Percentiles rank a stretch among this genome's conserved stretches.
Evolutionary conservation across 2,888 invertebrate species (phyloP).

Genomic region (Cepaea hortensis): DNA sequence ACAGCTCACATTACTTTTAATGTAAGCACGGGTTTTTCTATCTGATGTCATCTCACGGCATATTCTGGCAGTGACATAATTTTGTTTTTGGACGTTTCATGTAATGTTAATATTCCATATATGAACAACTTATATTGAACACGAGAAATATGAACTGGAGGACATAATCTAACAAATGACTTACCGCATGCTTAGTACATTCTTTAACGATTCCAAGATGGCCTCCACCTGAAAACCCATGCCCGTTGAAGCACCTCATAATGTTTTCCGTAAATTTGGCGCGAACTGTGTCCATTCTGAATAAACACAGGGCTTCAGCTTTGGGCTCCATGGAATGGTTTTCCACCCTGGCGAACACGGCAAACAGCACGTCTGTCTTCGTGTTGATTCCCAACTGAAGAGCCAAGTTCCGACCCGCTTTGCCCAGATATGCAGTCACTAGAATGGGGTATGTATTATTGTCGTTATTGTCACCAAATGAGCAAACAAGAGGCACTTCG

Average conservation of each 20-base stretch:
- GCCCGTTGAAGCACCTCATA: slow-evolving; percentile 94
- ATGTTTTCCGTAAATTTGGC: slow-evolving; percentile 97
- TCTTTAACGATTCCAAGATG: slow-evolving; percentile 83
- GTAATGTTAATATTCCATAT: no score
- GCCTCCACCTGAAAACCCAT: slow-evolving; percentile 93
- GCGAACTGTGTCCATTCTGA: slow-evolving; percentile 92
- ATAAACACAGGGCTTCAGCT: slow-evolving; percentile 90
- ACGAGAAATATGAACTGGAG: no score
- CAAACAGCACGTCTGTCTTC: slow-evolving; percentile 95
- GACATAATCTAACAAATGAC: slow-evolving; percentile 70
- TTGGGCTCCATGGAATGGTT: slow-evolving; percentile 59
- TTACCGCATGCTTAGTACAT: slow-evolving; percentile 81
- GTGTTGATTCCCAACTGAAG: slow-evolving; percentile 89
- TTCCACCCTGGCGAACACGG: slow-evolving; percentile 90
- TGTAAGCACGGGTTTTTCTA: no score
- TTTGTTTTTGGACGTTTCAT: no score
- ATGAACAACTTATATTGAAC: no score
- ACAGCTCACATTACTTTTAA: no score
- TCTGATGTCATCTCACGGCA: no score
- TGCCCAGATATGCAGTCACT: slow-evolving; percentile 94
- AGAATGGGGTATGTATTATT: slow-evolving; percentile 86
- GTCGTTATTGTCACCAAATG: slow-evolving; percentile 70
- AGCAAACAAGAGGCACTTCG: slow-evolving; percentile 96
- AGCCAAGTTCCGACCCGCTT: slow-evolving; percentile 94
- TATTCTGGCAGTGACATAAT: no score